A percentile compares a stretch with the other conserved stretches of the same genome.
Conservation (phyloP, 2,797 vertebrate species). For the Pseudocheirus occidentalis region DNA sequence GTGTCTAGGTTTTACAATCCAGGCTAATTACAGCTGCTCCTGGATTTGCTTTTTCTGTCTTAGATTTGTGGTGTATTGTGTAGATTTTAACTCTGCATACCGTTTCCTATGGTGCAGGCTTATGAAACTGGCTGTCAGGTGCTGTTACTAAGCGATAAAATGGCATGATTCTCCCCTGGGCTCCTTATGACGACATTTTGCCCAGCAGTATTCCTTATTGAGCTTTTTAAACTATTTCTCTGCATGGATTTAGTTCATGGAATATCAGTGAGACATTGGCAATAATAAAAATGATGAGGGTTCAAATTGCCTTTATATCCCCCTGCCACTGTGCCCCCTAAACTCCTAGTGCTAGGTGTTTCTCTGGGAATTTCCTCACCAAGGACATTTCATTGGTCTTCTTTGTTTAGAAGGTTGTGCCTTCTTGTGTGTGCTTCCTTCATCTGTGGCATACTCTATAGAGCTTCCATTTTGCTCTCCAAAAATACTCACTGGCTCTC, state of each 20-base stretch:
- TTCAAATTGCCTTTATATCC: background rate
- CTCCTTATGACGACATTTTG: background rate
- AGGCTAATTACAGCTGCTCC: conserved; percentile 29
- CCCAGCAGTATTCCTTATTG: background rate
- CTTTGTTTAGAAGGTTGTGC: background rate
- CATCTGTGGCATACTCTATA: background rate
- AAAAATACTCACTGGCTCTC: background rate
- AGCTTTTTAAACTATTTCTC: background rate
- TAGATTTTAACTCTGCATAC: conserved; percentile 3
- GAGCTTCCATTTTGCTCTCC: background rate
- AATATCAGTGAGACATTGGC: background rate
- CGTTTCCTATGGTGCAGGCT: background rate
- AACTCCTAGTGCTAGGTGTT: background rate
- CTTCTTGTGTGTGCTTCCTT: background rate
- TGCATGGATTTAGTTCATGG: conserved; percentile 43
- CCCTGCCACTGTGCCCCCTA: background rate
- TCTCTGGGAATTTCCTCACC: background rate
- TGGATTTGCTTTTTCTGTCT: fast-evolving
- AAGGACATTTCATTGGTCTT: background rate
- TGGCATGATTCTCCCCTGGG: background rate
- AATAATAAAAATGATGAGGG: background rate
- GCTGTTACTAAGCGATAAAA: conserved; percentile 55
- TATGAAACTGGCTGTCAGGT: background rate
- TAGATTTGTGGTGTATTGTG: conserved; percentile 43
- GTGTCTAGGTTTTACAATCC: conserved; percentile 10